Base-by-base conservation (phyloP, 1,140 invertebrate genomes). In the Plutomurus gul region DNA sequence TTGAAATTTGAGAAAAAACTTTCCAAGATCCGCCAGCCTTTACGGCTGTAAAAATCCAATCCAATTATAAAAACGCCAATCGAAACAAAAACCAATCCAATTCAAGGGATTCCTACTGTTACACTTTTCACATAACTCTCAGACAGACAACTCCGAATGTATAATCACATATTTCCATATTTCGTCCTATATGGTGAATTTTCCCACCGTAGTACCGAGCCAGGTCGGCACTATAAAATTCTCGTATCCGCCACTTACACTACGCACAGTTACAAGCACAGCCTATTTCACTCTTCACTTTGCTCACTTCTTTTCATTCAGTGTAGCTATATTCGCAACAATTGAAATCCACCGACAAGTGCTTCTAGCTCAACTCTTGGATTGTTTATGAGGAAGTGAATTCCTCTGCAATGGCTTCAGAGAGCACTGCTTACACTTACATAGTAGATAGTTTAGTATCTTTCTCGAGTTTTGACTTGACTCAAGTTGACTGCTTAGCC, bases 361-460 rank as follows among this genome's bases (percentile, higher is more conserved):
- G n/a, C n/a, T 65, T 25, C 56, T 65, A n/a, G 56, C 56, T 65
- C 56, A 65, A 30, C 56, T 33, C 56, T 65, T 65, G 70, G 37
- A 73, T 43, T 73, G 70, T 73, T 73, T 73, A 73, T 73, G 70
- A 73, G 70, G 70, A 73, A 73, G 70, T 73, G 25, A 73, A 73
- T 40, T 73, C 70, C 37, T 73, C n/a, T n/a, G 65, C 65, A 71
- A 16, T 71, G 39, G n/a, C 8, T 39, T 71, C 65, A 47, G 43
- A 47, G n/a, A 47, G 43, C 3, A 47, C 16, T 30, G 22, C 22
- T 27, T 33, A 65, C 27, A 33, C 27, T 13, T 60, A 13, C n/a
- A 60, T 27, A 65, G 30, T 65, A 65, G 27, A n/a, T 65, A 65
- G 30, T 18, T 60, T 60, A 27, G 51, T 25, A 4, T 56, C n/a